Evolutionary conservation across 2,888 invertebrate species (phyloP).

Genomic region (Cheilosia urbana): DNA sequence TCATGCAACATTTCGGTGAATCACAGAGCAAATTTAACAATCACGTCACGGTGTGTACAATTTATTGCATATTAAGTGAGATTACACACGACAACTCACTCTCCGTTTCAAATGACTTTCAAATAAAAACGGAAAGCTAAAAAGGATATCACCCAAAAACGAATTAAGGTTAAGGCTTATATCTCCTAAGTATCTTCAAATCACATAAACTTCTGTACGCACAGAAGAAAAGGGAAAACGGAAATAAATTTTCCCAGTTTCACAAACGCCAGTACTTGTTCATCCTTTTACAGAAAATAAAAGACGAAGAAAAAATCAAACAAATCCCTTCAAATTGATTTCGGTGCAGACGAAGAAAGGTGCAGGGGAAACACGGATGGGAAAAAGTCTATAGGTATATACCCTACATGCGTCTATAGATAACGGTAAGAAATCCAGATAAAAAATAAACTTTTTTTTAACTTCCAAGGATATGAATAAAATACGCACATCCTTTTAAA

Average conservation of each 20-base stretch:
- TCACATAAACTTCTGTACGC: slow-evolving; percentile 53
- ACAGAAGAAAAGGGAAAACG: slow-evolving; percentile 2
- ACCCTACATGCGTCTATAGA: background rate
- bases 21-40: background rate
- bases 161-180: slow-evolving; percentile 69
- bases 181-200: slow-evolving; percentile 70
- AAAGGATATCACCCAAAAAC: slow-evolving; percentile 49
- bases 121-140: slow-evolving; percentile 22
- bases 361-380: background rate
- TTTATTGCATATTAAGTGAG: slow-evolving; percentile 50
- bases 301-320: slow-evolving; percentile 32
- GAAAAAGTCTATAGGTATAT: background rate
- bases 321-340: slow-evolving; percentile 75
- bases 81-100: slow-evolving; percentile 33
- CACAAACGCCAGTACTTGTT: slow-evolving; percentile 1
- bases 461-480: slow-evolving; percentile 64
- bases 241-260: slow-evolving; percentile 33
- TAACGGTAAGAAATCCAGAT: slow-evolving; percentile 4
- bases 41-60: slow-evolving; percentile 34
- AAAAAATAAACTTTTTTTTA: slow-evolving; percentile 39
- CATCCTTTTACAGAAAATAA: slow-evolving; percentile 12
- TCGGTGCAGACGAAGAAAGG: slow-evolving; percentile 30
- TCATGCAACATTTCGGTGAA: background rate
- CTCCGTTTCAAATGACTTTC: slow-evolving; percentile 35
- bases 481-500: slow-evolving; percentile 59